phyloP scores from a whole-genome alignment of 2,113 vertebrate species.

The Plestiodon gilberti region DNA sequence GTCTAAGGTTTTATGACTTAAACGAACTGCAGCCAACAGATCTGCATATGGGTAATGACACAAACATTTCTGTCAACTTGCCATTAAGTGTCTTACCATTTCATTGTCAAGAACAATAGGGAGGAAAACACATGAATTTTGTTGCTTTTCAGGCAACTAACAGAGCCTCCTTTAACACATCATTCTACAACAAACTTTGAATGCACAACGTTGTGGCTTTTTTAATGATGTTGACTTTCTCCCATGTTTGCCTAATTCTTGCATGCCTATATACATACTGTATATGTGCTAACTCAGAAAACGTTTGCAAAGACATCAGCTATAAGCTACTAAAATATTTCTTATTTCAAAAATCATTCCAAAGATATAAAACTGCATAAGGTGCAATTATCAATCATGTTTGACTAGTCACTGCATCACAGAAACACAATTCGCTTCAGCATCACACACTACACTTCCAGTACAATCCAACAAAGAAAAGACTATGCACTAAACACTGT shows the following conservation, averaged over 20 bases:
- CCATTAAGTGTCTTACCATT: slow-evolving; percentile 62
- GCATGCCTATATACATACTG: slow-evolving; percentile 27
- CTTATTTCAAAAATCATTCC: slow-evolving; percentile 11
- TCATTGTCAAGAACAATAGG: slow-evolving; percentile 60
- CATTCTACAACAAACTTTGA: slow-evolving; percentile 47
- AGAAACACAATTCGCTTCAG: accelerated
- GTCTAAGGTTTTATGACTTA: slow-evolving; percentile 39
- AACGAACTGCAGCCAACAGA: slow-evolving; percentile 41
- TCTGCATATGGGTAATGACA: slow-evolving; percentile 64
- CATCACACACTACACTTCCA: neutral
- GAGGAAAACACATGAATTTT: slow-evolving; percentile 57
- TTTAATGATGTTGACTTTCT: neutral
- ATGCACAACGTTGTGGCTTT: slow-evolving; percentile 51
- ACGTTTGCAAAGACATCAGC: slow-evolving; percentile 15
- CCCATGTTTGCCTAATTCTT: slow-evolving; percentile 26
- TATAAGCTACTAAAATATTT: neutral
- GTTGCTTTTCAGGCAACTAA: slow-evolving; percentile 53
- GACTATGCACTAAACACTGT: neutral
- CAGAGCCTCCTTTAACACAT: slow-evolving; percentile 49
- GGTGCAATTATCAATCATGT: neutral
- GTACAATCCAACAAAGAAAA: neutral
- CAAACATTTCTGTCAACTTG: slow-evolving; percentile 66
- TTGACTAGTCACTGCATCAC: accelerated
- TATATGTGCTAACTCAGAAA: slow-evolving; percentile 13
- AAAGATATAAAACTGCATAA: neutral